A percentile compares a stretch with the other conserved stretches of the same genome.
Evolutionary conservation across 2,797 vertebrate species (phyloP).

Genomic region (Characodon lateralis): DNA sequence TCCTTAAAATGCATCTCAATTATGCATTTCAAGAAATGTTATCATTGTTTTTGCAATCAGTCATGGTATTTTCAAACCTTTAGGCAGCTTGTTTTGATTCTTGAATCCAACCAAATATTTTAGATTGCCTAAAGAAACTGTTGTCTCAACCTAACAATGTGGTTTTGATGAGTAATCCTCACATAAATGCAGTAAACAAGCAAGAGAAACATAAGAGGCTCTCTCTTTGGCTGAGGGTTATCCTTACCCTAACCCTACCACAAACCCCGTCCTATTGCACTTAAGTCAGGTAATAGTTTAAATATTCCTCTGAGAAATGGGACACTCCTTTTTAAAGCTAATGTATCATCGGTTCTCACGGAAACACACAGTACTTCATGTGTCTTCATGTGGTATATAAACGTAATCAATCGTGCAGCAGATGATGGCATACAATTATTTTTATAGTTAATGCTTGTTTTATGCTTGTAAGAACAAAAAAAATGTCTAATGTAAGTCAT

Average conservation of each 20-base stretch:
- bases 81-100: background rate
- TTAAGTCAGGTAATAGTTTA: background rate
- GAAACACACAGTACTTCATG: background rate
- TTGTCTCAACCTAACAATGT: background rate
- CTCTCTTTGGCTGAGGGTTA: background rate
- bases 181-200: background rate
- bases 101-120: background rate
- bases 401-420: background rate
- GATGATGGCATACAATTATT: background rate
- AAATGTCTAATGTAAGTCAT: background rate
- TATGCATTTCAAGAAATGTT: background rate
- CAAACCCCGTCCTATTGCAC: background rate
- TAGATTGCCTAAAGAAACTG: background rate
- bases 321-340: background rate
- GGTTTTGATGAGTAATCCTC: background rate
- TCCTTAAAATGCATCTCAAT: no score
- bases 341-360: background rate
- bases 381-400: background rate
- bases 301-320: background rate
- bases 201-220: background rate
- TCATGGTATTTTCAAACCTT: background rate
- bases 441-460: background rate
- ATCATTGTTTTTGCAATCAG: background rate
- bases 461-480: slow-evolving; percentile 1
- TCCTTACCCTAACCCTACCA: background rate